Evolutionary conservation across 2,797 vertebrate species (phyloP).

Genomic region (Parambassis ranga): DNA sequence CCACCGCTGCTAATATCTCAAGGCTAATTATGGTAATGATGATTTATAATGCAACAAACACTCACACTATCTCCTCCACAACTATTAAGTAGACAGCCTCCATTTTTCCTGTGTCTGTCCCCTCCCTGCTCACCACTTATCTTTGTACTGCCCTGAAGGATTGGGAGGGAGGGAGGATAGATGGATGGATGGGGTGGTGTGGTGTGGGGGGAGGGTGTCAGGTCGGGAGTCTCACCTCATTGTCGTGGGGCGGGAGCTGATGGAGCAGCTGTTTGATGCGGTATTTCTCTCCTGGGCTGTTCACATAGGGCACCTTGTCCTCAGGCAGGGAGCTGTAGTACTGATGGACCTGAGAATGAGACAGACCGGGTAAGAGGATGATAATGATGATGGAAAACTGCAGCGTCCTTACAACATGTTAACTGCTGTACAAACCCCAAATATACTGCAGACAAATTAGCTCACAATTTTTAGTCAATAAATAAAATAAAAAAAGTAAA

Average conservation of each 20-base stretch:
- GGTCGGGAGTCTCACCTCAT: constrained; percentile 87
- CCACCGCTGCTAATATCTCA: not conserved
- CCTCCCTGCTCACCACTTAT: constrained; percentile 33
- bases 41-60: constrained; percentile 25
- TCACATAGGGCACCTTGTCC: constrained; percentile 98
- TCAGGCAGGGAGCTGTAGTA: constrained; percentile 98
- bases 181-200: constrained; percentile 1
- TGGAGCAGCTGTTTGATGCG: constrained; percentile 97
- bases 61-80: constrained; percentile 2
- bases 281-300: constrained; percentile 97
- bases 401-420: not conserved
- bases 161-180: not conserved
- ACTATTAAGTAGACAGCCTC: constrained; percentile 19
- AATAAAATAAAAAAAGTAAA: too few species aligned
- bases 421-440: not conserved
- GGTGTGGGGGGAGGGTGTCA: constrained; percentile 23
- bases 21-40: not conserved
- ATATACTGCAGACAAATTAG: too few species aligned
- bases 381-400: not conserved
- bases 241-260: constrained; percentile 98
- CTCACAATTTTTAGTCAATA: too few species aligned
- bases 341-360: constrained; percentile 89
- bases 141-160: constrained; percentile 44
- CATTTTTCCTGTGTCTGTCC: constrained; percentile 16
- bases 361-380: not conserved